Base-by-base conservation (phyloP, 2,113 vertebrate genomes). In the Clarias magur region DNA sequence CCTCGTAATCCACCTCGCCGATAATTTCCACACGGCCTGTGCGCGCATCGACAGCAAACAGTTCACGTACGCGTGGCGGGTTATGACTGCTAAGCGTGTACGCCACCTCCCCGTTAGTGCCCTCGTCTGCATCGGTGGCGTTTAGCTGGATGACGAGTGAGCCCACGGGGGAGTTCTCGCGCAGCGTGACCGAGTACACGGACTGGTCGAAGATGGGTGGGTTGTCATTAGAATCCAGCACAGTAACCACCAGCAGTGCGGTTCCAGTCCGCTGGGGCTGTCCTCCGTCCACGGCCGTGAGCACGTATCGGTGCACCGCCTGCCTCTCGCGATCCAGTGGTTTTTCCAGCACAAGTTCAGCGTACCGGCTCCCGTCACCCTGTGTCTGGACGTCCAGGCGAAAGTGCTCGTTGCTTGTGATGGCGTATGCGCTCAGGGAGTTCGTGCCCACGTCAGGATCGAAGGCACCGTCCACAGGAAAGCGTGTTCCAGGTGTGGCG, bases 391-490 rank as follows among this genome's bases (percentile, higher is more conserved):
- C 97, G 93, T 99, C 98, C 78, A 99, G 96, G 65, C 97, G 97
- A 87, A 99, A 99, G 92, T 97, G 97, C 94, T 96, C 96, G 89
- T 99, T 99, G 84, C 96, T 97, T 84, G 97, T 99, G 87, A 99
- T 97, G 94, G 98, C 96, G 85, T 99, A 99, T 84, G 97, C 97
- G 91, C 96, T 96, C 92, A 99, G 95, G 48, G 97, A 96, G 93
- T 99, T 99, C 38, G 96, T 97, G 92, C 98, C 98, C 91, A 99
- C 98, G 93, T 99, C 98, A 1, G 97, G 97, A 93, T 99, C 98
- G 93, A 98, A 97, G 53, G 98, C 98, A 93, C 97, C 99, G 92
- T 99, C 98, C 93, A 99, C 93, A 0, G 97, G 97, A 94, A 99
- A 98, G 86, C 98, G 98, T 76, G 98, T 99, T 75, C 98, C 98